These are phyloP conservation scores for Holcopasites calliopsidis DNA, from an alignment of 1,140 invertebrate species.

Conservation along the genomic window DNA sequence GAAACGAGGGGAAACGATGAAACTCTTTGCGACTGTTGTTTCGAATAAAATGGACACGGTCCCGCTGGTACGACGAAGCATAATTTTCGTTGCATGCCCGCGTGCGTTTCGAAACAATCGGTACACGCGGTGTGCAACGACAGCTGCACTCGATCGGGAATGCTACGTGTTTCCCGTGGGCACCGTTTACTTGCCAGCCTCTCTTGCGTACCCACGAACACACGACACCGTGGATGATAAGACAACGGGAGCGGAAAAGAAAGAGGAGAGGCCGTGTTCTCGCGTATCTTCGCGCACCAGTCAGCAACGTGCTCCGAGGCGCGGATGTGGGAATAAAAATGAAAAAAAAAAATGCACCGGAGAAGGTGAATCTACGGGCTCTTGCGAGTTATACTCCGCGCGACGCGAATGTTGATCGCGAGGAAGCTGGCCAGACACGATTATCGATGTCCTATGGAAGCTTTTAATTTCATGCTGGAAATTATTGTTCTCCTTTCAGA, in stretches of 20 bases:
- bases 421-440: too few species aligned
- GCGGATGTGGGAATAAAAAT: neutral
- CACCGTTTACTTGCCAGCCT: constrained; percentile 31
- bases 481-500: too few species aligned
- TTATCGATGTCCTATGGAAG: too few species aligned
- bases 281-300: neutral
- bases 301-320: neutral
- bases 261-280: neutral
- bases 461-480: too few species aligned
- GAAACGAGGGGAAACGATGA: too few species aligned
- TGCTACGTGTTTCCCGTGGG: constrained; percentile 42
- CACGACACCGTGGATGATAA: constrained; percentile 31
- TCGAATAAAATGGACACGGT: too few species aligned
- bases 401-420: constrained; percentile 3
- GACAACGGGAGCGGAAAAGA: neutral
- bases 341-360: neutral
- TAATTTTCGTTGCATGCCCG: too few species aligned
- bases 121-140: constrained; percentile 29
- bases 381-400: neutral
- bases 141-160: constrained; percentile 49
- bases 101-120: constrained; percentile 33
- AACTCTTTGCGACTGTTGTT: too few species aligned
- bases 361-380: constrained; percentile 7
- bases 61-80: too few species aligned
- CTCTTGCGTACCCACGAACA: neutral